Evolutionary conservation across 2,888 invertebrate species (phyloP).

Genomic region (Phyto melanocephala): DNA sequence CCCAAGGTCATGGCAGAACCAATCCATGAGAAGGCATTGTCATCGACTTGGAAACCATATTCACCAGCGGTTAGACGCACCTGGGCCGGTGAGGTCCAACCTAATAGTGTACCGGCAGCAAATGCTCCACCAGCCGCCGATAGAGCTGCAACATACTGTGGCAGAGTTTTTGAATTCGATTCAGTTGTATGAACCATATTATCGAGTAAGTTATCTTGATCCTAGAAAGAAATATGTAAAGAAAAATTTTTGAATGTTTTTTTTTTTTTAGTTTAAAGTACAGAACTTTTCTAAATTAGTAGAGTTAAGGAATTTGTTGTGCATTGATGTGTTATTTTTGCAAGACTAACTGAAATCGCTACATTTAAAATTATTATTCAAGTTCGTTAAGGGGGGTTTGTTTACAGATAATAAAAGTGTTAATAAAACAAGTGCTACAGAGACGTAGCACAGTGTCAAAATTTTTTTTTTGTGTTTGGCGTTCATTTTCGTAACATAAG

Average conservation of each 20-base stretch:
- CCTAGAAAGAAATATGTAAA: slow-evolving; percentile 68
- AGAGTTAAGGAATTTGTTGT: neutral
- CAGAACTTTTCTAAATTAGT: neutral
- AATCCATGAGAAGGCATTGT: slow-evolving; percentile 84
- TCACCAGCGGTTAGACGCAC: slow-evolving; percentile 59
- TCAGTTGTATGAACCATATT: slow-evolving; percentile 74
- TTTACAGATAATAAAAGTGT: slow-evolving; percentile 2
- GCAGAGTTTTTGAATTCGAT: slow-evolving; percentile 70
- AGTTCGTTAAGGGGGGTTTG: neutral
- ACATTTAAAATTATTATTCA: slow-evolving; percentile 23
- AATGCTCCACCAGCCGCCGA: slow-evolving; percentile 88
- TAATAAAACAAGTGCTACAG: slow-evolving; percentile 13
- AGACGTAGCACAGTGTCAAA: slow-evolving; percentile 7
- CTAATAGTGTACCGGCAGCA: slow-evolving; percentile 86
- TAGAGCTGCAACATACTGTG: slow-evolving; percentile 77
- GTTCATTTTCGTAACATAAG: too few species aligned
- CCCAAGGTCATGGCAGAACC: slow-evolving; percentile 86
- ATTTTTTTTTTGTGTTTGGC: too few species aligned
- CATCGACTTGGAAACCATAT: slow-evolving; percentile 80
- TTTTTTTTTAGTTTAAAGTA: neutral
- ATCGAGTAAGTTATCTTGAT: slow-evolving; percentile 74
- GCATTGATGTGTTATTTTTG: slow-evolving; percentile 2
- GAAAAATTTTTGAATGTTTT: neutral
- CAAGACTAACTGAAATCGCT: slow-evolving; percentile 30
- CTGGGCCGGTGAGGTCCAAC: slow-evolving; percentile 88